Percentiles rank a stretch among this genome's conserved stretches.
phyloP scores from a whole-genome alignment of 64 coral and sea anemone genomes.

The Montipora sp. region DNA sequence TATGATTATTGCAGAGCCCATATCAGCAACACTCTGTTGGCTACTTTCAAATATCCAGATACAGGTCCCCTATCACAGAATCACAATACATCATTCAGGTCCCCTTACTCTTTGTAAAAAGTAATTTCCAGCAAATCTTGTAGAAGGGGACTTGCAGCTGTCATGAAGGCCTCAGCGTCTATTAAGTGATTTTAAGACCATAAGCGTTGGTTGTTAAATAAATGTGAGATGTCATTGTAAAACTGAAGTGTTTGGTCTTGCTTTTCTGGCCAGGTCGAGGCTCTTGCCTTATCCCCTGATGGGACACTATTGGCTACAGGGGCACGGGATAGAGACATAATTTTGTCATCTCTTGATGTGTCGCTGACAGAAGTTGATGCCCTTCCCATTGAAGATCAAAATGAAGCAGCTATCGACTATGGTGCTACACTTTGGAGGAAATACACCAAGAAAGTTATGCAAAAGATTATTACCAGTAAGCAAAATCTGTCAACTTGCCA shows the following conservation, averaged over 20 bases:
- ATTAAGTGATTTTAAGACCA: too few species aligned
- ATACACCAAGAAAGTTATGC: constrained; percentile 88
- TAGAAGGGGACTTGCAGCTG: too few species aligned
- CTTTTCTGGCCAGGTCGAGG: constrained; percentile 51
- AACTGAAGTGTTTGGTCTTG: background rate
- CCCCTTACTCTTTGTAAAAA: too few species aligned
- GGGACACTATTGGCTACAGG: constrained; percentile 81
- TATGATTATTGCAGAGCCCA: too few species aligned
- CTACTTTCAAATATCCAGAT: too few species aligned
- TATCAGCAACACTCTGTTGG: too few species aligned
- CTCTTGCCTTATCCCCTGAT: constrained; percentile 82
- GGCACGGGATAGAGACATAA: constrained; percentile 75
- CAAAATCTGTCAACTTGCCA: background rate
- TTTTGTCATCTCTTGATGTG: constrained; percentile 71
- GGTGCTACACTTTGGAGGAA: constrained; percentile 90
- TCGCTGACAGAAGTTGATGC: constrained; percentile 88
- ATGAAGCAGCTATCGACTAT: constrained; percentile 69
- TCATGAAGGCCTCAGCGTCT: too few species aligned
- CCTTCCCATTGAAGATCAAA: constrained; percentile 76
- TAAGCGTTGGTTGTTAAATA: too few species aligned
- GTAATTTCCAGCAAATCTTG: too few species aligned
- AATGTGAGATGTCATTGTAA: too few species aligned
- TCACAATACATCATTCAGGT: too few species aligned
- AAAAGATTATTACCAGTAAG: constrained; percentile 71
- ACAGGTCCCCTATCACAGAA: too few species aligned